Evolutionary conservation across 2,888 invertebrate genomes (phyloP), one percentile per base, ranked within the genome.

Genomic region (Orchesella flavescens): DNA sequence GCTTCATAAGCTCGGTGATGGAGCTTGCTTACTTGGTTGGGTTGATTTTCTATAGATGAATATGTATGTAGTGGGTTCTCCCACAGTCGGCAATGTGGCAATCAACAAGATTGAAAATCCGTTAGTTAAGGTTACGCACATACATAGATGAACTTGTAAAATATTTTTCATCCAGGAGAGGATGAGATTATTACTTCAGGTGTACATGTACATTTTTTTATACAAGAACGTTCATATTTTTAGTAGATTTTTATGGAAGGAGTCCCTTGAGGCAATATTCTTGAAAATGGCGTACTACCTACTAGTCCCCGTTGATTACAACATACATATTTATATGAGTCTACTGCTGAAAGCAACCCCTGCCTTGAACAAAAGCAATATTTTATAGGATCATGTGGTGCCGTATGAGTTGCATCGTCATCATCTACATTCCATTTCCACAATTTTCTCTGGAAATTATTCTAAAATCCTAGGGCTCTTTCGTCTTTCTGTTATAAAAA

Each of bases 1-100:
- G 79, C 72, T 79, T 72, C 72, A 72, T 79, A 77, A 68, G 68
- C 12, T 10, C 17, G 15, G 72, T 12, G 57, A 44, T 59, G 34
- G 57, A 57, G 53, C 53, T 69, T 63, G 23, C 9, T 24, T 63
- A 12, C 63, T 66, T 24, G 44, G n/a, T 65, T 10, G 23, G 46
- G 49, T 55, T 55, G 15, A 55, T 55, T 5, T 55, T 34, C 34
- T 34, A 7, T 34, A 34, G 34, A 34, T 34, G 34, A 34, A 34
- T 34, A 7, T 7, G 34, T 4, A 34, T 2, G 34, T 4, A 34
- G 34, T 34, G 34, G 34, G 34, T 34, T 34, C 34, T 34, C 34
- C 34, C 34, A 34, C 34, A 34, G 34, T 34, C 34, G 34, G 34
- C 34, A 34, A 34, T 34, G 34, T 34, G 34, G 34, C 34, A 34